These are phyloP conservation scores for Drosophila gunungcola DNA, from an alignment of 1,140 invertebrate genomes.

Conservation along the genomic window DNA sequence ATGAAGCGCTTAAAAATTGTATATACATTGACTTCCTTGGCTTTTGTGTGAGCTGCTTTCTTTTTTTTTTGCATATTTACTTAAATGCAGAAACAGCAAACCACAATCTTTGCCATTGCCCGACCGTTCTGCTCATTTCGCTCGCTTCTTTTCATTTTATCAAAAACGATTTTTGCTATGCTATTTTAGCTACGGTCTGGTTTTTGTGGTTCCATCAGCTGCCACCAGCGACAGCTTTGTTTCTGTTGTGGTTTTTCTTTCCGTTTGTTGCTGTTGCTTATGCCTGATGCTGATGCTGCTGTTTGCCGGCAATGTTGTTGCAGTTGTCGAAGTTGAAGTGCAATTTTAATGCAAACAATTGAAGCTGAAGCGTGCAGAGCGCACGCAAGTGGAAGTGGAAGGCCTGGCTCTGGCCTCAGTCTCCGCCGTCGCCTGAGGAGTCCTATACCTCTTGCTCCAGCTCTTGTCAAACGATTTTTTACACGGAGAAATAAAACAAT, in stretches of 20 bases:
- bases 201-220: conserved; percentile 56
- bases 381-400: conserved; percentile 63
- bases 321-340: conserved; percentile 78
- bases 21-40: conserved; percentile 78
- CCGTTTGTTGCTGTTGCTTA: conserved; percentile 23
- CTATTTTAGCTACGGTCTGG: conserved; percentile 71
- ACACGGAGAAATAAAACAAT: conserved; percentile 2
- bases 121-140: conserved; percentile 50
- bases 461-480: conserved; percentile 28
- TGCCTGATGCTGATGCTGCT: conserved; percentile 27
- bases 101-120: conserved; percentile 37
- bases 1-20: conserved; percentile 79
- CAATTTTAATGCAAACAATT: conserved; percentile 83
- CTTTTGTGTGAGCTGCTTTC: conserved; percentile 64
- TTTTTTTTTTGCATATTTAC: conserved; percentile 79
- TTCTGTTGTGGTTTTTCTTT: conserved; percentile 45
- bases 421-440: conserved; percentile 20
- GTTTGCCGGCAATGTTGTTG: conserved; percentile 50
- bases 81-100: conserved; percentile 62
- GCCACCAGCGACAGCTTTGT: conserved; percentile 54
- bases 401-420: conserved; percentile 26
- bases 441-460: neutral
- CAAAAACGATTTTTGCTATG: conserved; percentile 73
- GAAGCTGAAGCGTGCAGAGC: conserved; percentile 79
- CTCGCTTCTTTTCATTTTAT: conserved; percentile 65